Percentiles rank a stretch among this genome's conserved stretches.
These are phyloP conservation scores for Columba livia DNA, from an alignment of 2,113 vertebrate genomes.

Conservation along the genomic window DNA sequence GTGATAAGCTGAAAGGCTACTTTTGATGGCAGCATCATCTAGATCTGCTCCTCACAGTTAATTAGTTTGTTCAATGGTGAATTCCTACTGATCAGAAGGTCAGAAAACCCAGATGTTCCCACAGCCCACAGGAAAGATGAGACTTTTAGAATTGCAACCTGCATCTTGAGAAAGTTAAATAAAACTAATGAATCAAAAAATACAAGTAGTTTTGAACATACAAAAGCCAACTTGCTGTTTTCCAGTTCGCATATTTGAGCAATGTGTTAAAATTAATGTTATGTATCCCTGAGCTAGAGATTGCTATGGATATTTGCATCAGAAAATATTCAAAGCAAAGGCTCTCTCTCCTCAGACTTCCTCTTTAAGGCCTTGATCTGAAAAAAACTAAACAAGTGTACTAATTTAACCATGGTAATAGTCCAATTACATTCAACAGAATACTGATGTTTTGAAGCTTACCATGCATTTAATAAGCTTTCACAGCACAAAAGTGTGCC, in stretches of 20 bases:
- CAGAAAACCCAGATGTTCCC: background rate
- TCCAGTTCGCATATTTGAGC: background rate
- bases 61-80: background rate
- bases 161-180: background rate
- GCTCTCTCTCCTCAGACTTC: slow-evolving; percentile 23
- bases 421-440: slow-evolving; percentile 23
- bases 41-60: background rate
- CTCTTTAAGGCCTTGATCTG: background rate
- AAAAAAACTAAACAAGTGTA: slow-evolving; percentile 14
- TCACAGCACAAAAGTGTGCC: background rate
- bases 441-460: background rate
- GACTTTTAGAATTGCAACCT: background rate
- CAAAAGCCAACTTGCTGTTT: background rate
- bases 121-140: background rate
- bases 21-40: background rate
- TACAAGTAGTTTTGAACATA: background rate
- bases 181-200: background rate
- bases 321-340: slow-evolving; percentile 5
- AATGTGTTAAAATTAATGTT: background rate
- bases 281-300: background rate
- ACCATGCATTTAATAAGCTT: slow-evolving; percentile 20
- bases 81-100: background rate
- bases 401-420: slow-evolving; percentile 47
- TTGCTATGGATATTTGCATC: background rate
- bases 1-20: background rate